These are phyloP conservation scores for Cheirogaleus medius DNA, from an alignment of 2,113 vertebrate genomes.

Conservation along the genomic window DNA sequence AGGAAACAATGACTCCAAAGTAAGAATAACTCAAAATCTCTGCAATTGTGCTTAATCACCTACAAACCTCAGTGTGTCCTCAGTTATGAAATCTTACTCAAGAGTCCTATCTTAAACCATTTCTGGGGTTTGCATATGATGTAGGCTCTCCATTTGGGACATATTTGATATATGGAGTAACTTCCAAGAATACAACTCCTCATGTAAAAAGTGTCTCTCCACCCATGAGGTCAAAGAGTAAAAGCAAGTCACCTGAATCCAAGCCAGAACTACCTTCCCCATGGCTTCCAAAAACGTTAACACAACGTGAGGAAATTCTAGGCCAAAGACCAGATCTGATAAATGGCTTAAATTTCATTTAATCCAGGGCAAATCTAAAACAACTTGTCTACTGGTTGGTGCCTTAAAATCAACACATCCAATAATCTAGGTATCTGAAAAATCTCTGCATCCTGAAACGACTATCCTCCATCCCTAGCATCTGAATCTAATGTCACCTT, in stretches of 20 bases:
- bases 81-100: not conserved
- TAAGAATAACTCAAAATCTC: not conserved
- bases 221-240: not conserved
- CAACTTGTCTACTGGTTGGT: not conserved
- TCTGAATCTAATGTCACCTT: not conserved
- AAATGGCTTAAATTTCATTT: conserved; percentile 20
- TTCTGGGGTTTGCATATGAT: not conserved
- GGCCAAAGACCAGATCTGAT: not conserved
- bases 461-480: not conserved
- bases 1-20: not conserved
- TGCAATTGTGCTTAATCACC: not conserved
- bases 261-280: not conserved
- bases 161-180: not conserved
- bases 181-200: not conserved
- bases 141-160: not conserved
- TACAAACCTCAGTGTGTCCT: not conserved
- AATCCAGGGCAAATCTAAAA: conserved; percentile 9
- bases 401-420: not conserved
- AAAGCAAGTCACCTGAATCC: not conserved
- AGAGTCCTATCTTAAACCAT: not conserved
- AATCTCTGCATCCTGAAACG: not conserved
- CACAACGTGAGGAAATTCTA: conserved; percentile 16
- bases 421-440: not conserved
- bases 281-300: not conserved
- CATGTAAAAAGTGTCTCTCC: not conserved